phyloP scores from a whole-genome alignment of 1,140 invertebrate genomes.

The Lepidurus apus region DNA sequence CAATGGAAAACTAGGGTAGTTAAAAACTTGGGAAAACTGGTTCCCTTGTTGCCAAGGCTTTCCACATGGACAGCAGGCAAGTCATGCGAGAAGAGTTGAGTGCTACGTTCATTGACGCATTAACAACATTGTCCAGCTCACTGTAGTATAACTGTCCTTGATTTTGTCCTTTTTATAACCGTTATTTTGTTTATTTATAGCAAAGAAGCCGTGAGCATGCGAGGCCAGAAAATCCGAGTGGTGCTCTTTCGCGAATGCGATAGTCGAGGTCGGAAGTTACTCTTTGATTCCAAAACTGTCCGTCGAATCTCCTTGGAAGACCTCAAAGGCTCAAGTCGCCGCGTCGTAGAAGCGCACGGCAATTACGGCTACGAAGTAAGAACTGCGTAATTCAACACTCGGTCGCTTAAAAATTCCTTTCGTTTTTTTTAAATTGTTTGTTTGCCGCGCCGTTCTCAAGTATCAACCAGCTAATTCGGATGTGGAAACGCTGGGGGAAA shows the following conservation, averaged over 20 bases:
- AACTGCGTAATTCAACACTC: not conserved
- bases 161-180: not conserved
- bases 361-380: constrained; percentile 10
- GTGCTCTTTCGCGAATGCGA: constrained; percentile 81
- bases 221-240: constrained; percentile 48
- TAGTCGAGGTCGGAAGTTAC: constrained; percentile 65
- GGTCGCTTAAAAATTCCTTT: not conserved
- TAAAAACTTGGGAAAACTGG: not conserved
- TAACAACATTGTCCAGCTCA: not conserved
- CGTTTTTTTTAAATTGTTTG: not conserved
- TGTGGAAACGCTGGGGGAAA: constrained; percentile 69
- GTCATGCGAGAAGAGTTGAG: not conserved
- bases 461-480: constrained; percentile 54
- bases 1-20: not conserved
- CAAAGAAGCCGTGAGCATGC: not conserved
- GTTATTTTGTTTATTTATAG: not conserved
- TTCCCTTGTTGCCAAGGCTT: not conserved
- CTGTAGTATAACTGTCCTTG: constrained; percentile 1
- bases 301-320: not conserved
- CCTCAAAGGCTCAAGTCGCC: not conserved
- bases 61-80: not conserved
- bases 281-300: constrained; percentile 67
- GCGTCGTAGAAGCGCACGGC: not conserved
- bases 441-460: not conserved
- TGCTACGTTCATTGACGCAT: not conserved